Base-by-base conservation (phyloP, 2,113 vertebrate genomes). In the Triplophysa dalaica region DNA sequence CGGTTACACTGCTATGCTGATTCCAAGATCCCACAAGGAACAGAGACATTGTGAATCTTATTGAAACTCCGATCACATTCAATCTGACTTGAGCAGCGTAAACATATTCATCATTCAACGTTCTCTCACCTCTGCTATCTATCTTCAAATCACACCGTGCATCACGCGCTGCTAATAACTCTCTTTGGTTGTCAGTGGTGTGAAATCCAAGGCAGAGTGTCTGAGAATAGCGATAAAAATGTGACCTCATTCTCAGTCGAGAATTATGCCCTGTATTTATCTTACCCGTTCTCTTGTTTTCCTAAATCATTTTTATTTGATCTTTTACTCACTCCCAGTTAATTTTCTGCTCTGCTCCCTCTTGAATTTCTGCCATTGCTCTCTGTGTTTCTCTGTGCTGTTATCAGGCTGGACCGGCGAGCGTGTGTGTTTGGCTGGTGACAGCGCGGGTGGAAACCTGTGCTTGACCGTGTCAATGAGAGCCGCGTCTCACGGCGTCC, bases 361-460 rank as follows among this genome's bases (percentile, higher is more conserved):
- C 8, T 50, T 68, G 52, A 11, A 16, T 65, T n/a, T 41, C 41
- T 56, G 43, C 13, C 58, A 6, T 58, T 41, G 13, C 11, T 60
- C 24, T 67, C 60, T 70, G 19, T 64, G 14, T 64, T 12, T 60
- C 24, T 67, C 60, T 70, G 19, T 64, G 12, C 66, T 12, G 43
- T 45, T 12, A 10, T 29, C 83, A 97, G 96, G 96, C 13, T 97
- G 95, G 81, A 97, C 95, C 0, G 95, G 93, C 1, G 94, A 97
- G 81, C 91, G 90, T 17, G 93, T 98, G 60, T 97, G 96, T 83
- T 88, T 97, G 63, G 95, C 93, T 0, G 96, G 96, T 2, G 95
- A 97, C 92, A 97, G 95, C 1, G 95, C 96, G 0, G 95, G 96
- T 0, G 95, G 96, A 19, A 97, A 98, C 84, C 90, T 97, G 75